Evolutionary conservation across 2,797 vertebrate genomes (phyloP).

Genomic region (Cuculus canorus): DNA sequence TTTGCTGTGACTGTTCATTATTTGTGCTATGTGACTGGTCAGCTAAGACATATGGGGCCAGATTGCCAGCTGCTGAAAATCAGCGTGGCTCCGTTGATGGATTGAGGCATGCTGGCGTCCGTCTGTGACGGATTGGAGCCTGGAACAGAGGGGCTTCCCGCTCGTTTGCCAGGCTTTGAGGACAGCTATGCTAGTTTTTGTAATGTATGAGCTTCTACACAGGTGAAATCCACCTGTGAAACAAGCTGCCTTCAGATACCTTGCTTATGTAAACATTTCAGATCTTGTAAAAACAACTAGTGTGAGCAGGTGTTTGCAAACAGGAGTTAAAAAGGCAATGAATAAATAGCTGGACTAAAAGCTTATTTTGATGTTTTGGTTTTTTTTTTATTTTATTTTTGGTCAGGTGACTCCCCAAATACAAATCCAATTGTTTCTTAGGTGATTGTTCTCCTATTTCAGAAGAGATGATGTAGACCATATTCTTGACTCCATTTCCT

Average conservation of each 20-base stretch:
- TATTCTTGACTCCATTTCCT: neutral
- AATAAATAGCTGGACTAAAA: neutral
- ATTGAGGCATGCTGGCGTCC: neutral
- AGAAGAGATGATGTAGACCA: neutral
- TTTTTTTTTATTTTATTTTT: neutral
- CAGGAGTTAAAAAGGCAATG: neutral
- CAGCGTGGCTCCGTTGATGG: conserved; percentile 25
- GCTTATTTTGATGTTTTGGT: neutral
- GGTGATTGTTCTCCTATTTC: neutral
- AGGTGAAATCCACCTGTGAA: conserved; percentile 43
- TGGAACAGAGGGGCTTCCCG: neutral
- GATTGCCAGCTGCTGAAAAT: conserved; percentile 52
- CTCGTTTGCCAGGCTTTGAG: neutral
- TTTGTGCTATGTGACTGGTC: conserved; percentile 3
- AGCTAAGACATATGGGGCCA: conserved; percentile 37
- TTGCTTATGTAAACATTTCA: neutral
- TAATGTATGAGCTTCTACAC: neutral
- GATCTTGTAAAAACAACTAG: neutral
- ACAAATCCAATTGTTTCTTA: neutral
- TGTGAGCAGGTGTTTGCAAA: neutral
- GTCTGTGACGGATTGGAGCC: neutral
- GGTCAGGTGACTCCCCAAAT: neutral
- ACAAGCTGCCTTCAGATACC: neutral
- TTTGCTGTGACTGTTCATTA: conserved; percentile 21
- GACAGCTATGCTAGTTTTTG: neutral